Conservation (phyloP, 2,888 invertebrate species). For the Lottia scabra region DNA sequence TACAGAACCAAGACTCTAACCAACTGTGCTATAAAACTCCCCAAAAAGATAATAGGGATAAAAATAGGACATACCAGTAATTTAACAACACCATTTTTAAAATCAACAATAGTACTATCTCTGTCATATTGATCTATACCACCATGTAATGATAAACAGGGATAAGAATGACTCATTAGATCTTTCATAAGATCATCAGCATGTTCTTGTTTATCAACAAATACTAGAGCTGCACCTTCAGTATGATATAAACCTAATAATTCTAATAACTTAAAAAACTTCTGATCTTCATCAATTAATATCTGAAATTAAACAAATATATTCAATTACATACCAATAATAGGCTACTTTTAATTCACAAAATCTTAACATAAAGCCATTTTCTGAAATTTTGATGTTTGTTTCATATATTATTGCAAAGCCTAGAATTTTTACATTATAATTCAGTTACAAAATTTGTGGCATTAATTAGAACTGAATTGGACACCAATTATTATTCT, state of each 20-base stretch:
- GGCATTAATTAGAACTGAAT: too few species aligned
- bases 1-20: too few species aligned
- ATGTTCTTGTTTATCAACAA: conserved; percentile 98
- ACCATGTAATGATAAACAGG: conserved; percentile 97
- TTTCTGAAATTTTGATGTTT: too few species aligned
- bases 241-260: conserved; percentile 95
- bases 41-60: too few species aligned
- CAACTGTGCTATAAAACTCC: too few species aligned
- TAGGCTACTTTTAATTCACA: too few species aligned
- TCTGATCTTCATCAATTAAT: conserved; percentile 94
- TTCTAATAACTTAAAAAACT: conserved; percentile 96
- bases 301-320: conserved; percentile 48
- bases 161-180: conserved; percentile 95
- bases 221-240: conserved; percentile 93
- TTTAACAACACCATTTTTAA: conserved; percentile 92
- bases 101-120: conserved; percentile 97
- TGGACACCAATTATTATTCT: too few species aligned
- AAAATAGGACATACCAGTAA: conserved; percentile 75
- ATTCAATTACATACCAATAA: neutral
- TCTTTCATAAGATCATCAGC: conserved; percentile 89
- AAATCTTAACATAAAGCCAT: too few species aligned
- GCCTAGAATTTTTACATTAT: too few species aligned
- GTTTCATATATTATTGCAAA: too few species aligned
- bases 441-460: too few species aligned
- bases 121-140: conserved; percentile 99